Conservation (phyloP, 2,888 invertebrate species). For the Dryococelus australis region DNA sequence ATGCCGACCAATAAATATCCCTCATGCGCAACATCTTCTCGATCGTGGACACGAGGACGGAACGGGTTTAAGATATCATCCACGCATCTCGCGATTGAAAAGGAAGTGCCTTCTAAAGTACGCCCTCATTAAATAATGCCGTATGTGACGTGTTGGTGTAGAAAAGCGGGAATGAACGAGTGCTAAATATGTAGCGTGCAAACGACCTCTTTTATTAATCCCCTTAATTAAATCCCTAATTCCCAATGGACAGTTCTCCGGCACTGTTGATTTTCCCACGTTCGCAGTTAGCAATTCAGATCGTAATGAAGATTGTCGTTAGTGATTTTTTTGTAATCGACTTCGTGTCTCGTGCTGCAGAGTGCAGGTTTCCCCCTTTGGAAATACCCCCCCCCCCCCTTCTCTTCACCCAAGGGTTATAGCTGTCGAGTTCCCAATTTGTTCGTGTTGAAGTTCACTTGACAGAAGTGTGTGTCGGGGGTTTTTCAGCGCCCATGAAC, state of each 20-base stretch:
- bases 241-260: background rate
- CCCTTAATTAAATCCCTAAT: background rate
- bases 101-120: too few species aligned
- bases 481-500: background rate
- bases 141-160: background rate
- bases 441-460: background rate
- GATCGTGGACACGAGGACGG: too few species aligned
- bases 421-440: too few species aligned
- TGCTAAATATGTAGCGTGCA: background rate
- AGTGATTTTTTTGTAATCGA: background rate
- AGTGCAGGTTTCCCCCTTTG: background rate
- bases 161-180: background rate
- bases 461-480: background rate
- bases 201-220: slow-evolving; percentile 11
- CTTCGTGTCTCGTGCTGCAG: background rate
- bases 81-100: too few species aligned
- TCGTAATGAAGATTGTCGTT: background rate
- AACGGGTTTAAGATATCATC: too few species aligned
- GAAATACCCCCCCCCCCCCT: background rate
- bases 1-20: too few species aligned
- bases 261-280: background rate
- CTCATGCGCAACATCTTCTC: too few species aligned
- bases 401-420: background rate
- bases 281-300: background rate
- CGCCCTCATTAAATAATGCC: too few species aligned